Percentiles rank a stretch among this genome's conserved stretches.
Conservation (phyloP, 2,797 vertebrate genomes). For the Onychomys leucogaster region DNA sequence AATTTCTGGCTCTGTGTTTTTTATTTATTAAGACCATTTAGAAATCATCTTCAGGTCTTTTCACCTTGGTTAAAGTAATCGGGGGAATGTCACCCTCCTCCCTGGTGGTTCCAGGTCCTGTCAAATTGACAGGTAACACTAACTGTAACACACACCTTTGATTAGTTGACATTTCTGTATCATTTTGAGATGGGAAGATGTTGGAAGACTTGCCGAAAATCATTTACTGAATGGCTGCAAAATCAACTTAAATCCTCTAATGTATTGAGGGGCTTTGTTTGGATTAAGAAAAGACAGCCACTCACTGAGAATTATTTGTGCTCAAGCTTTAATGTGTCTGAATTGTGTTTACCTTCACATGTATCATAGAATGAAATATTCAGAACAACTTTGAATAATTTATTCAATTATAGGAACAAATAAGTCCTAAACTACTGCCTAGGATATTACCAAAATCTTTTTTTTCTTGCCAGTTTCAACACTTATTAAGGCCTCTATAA, state of each 20-base stretch:
- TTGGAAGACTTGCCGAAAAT: slow-evolving; percentile 52
- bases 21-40: no score
- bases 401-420: slow-evolving; percentile 42
- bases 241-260: slow-evolving; percentile 32
- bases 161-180: background rate
- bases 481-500: slow-evolving; percentile 48
- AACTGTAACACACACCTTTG: background rate
- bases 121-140: background rate
- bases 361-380: slow-evolving; percentile 43
- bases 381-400: slow-evolving; percentile 55
- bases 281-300: background rate
- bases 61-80: background rate
- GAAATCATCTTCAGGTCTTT: no score
- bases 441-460: slow-evolving; percentile 22
- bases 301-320: slow-evolving; percentile 44
- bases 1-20: no score
- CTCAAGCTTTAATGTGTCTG: slow-evolving; percentile 15
- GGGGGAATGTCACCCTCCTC: no score
- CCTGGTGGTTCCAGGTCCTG: no score
- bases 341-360: slow-evolving; percentile 56
- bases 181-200: slow-evolving; percentile 13
- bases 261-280: slow-evolving; percentile 31
- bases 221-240: background rate
- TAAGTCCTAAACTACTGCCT: slow-evolving; percentile 18
- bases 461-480: slow-evolving; percentile 25